phyloP scores from a whole-genome alignment of 2,113 vertebrate species.

The Misgurnus anguillicaudatus region DNA sequence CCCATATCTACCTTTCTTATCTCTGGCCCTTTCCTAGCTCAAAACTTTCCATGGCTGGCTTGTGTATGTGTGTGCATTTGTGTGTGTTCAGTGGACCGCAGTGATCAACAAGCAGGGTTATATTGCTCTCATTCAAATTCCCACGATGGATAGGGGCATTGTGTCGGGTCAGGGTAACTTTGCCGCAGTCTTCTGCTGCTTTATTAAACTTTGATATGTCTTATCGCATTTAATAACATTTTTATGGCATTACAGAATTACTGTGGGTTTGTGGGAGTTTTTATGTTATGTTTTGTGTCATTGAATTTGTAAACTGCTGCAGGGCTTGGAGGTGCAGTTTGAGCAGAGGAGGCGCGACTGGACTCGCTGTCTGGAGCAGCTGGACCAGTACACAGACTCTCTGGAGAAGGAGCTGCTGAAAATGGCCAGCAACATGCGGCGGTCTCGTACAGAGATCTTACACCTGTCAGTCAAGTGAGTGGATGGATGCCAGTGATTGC shows the following conservation, averaged over 20 bases:
- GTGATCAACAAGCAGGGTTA: conserved; percentile 28
- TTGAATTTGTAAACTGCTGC: conserved; percentile 16
- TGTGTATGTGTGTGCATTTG: conserved; percentile 10
- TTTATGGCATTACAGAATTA: background rate
- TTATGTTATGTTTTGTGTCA: background rate
- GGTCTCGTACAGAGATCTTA: conserved; percentile 81
- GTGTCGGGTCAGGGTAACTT: background rate
- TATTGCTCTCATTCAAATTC: conserved; percentile 33
- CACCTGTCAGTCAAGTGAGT: conserved; percentile 77
- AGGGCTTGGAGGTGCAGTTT: conserved; percentile 70
- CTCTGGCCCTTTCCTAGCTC: conserved; percentile 13
- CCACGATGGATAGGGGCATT: conserved; percentile 13
- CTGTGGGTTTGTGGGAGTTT: background rate
- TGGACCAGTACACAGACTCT: conserved; percentile 80
- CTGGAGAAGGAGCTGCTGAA: conserved; percentile 81
- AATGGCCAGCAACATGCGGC: conserved; percentile 80
- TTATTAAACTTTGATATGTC: background rate
- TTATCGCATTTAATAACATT: background rate
- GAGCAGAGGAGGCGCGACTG: conserved; percentile 73
- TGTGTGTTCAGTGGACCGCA: conserved; percentile 30
- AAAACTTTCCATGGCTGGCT: conserved; percentile 54
- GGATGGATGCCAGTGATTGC: background rate
- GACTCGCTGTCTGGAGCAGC: conserved; percentile 74
- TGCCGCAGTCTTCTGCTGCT: background rate
- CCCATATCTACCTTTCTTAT: conserved; percentile 18